Base-by-base conservation (phyloP, 2,113 vertebrate species). In the Chloroceryle aenea region DNA sequence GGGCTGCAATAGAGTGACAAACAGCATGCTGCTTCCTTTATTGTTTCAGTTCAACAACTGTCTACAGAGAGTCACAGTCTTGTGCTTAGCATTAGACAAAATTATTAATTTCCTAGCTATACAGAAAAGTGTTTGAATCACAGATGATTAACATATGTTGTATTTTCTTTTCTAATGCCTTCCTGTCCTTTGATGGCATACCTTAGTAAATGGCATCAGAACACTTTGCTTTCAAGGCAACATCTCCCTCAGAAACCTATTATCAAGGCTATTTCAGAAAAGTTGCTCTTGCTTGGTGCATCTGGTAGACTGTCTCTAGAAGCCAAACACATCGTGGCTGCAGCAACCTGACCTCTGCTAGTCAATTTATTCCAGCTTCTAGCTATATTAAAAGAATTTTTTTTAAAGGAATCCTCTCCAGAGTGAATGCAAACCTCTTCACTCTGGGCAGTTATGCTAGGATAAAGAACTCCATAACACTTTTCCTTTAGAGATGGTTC, bases 41-140 rank as follows among this genome's bases (percentile, higher is more conserved):
- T 83, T 94, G 67, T 91, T 95, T 93, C 90, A 88, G 79, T 93
- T 97, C 95, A 91, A 92, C 72, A 61, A 43, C 88, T 96, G 75
- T 81, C 68, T 90, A 85, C 76, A 87, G 75, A 90, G 73, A 94
- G 80, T 72, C 72, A 63, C 56, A 90, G 68, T 32, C 88, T 83
- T 81, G 50, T 86, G 79, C 68, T 63, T 89, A 90, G 32, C 68
- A 72, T 84, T 95, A 78, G 68, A 86, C 50, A 92, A 86, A 95
- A 86, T 75, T 89, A 90, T 93, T 93, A 29, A 92, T 94, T 90
- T 94, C 47, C 85, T 83, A 88, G 59, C 85, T 84, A 7, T 71
- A 87, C 71, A 93, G 84, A 63, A 75, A 91, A 93, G 42, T 84
- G 85, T 75, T 92, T 85, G 94, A 86, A 93, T 81, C 84, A 81